A percentile compares a stretch with the other conserved stretches of the same genome.
Evolutionary conservation across 2,888 invertebrate species (phyloP).

Genomic region (Latheticus oryzae): DNA sequence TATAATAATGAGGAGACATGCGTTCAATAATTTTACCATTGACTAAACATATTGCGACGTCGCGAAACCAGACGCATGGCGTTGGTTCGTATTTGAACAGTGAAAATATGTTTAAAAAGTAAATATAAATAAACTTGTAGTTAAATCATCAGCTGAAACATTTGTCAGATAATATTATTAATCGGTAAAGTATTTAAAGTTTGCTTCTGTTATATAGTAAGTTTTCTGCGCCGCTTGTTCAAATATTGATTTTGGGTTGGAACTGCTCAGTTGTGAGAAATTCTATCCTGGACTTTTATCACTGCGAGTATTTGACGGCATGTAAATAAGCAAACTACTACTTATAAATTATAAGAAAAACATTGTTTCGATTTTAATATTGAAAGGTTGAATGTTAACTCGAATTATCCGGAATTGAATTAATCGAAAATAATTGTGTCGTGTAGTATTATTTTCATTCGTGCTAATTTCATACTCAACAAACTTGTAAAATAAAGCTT

Average conservation of each 20-base stretch:
- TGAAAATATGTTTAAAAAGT: slow-evolving; percentile 39
- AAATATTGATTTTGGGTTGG: slow-evolving; percentile 62
- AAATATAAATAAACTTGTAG: slow-evolving; percentile 23
- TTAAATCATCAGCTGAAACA: slow-evolving; percentile 17
- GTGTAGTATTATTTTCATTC: no score
- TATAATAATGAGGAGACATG: slow-evolving; percentile 47
- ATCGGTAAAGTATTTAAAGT: slow-evolving; percentile 13
- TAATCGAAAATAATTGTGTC: slow-evolving; percentile 17
- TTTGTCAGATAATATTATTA: background rate
- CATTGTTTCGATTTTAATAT: no score
- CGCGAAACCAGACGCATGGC: slow-evolving; percentile 59
- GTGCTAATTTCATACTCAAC: background rate
- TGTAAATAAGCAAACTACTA: slow-evolving; percentile 33
- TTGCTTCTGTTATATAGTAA: slow-evolving; percentile 34
- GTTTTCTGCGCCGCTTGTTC: slow-evolving; percentile 56
- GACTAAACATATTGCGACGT: slow-evolving; percentile 58
- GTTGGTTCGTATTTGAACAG: slow-evolving; percentile 48
- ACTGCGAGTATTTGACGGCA: slow-evolving; percentile 42
- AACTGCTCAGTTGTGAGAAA: slow-evolving; percentile 47
- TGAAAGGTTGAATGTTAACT: background rate
- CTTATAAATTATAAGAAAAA: slow-evolving; percentile 18
- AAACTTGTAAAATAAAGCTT: slow-evolving; percentile 3
- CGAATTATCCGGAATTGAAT: background rate
- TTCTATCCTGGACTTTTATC: slow-evolving; percentile 41
- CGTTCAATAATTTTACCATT: slow-evolving; percentile 60